Conservation (phyloP, 2,113 vertebrate species). For the Callipepla squamata region DNA sequence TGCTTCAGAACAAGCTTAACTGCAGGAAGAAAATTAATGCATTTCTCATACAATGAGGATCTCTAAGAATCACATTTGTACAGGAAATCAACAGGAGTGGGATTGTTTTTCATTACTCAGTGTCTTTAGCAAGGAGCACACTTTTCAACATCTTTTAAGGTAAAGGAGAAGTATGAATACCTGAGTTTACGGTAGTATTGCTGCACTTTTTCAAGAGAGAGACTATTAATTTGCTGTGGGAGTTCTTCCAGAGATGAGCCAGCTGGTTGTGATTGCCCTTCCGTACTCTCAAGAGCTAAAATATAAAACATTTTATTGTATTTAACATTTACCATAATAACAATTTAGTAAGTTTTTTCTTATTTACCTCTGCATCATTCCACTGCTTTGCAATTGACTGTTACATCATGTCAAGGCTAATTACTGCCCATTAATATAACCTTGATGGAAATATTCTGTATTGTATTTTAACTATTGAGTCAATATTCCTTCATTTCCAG, state of each 20-base stretch:
- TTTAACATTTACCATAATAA: too few species aligned
- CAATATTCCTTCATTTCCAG: not conserved
- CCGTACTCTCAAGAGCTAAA: constrained; percentile 88
- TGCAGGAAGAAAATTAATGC: not conserved
- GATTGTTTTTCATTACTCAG: not conserved
- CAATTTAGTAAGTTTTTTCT: not conserved
- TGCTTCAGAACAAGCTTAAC: not conserved
- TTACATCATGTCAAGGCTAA: not conserved
- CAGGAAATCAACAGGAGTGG: not conserved
- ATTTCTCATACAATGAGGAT: not conserved
- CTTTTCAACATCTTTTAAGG: not conserved
- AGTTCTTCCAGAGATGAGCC: constrained; percentile 84
- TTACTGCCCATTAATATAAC: not conserved
- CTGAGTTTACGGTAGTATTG: constrained; percentile 96
- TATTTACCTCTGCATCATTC: not conserved
- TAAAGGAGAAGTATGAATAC: constrained; percentile 66
- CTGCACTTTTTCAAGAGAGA: constrained; percentile 94
- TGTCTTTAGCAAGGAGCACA: not conserved
- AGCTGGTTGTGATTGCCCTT: constrained; percentile 81
- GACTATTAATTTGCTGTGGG: constrained; percentile 89
- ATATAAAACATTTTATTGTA: constrained; percentile 3
- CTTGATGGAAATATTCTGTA: not conserved
- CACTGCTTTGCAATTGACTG: not conserved
- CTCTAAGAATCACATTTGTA: not conserved
- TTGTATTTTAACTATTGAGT: not conserved